Conservation (phyloP, 2,797 vertebrate genomes). For the Mastacembelus armatus region DNA sequence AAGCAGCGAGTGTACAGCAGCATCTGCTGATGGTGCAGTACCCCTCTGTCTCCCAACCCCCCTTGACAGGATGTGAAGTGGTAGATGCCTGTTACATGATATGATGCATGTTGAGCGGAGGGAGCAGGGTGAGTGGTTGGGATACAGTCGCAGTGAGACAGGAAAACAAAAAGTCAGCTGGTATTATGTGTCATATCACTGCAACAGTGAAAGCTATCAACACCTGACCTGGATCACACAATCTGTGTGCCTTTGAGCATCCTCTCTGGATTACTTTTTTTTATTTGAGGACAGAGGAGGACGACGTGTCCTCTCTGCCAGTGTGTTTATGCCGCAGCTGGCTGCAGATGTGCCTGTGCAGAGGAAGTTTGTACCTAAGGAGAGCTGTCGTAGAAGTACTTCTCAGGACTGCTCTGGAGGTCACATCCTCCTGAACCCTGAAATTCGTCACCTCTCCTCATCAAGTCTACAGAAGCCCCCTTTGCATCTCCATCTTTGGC, state of each 20-base stretch:
- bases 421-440: slow-evolving; percentile 33
- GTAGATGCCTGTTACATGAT: slow-evolving; percentile 93
- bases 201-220: slow-evolving; percentile 58
- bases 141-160: slow-evolving; percentile 65
- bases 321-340: slow-evolving; percentile 78
- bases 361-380: slow-evolving; percentile 64
- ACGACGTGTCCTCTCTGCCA: slow-evolving; percentile 70
- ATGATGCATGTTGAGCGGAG: slow-evolving; percentile 84
- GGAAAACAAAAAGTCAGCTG: slow-evolving; percentile 67
- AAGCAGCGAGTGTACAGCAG: slow-evolving; percentile 53
- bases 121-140: slow-evolving; percentile 78
- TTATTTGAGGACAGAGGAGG: slow-evolving; percentile 72
- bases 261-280: slow-evolving; percentile 67
- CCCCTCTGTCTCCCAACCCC: slow-evolving; percentile 61
- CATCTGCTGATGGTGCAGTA: slow-evolving; percentile 76
- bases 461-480: slow-evolving; percentile 58
- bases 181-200: slow-evolving; percentile 59
- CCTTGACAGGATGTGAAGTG: slow-evolving; percentile 81
- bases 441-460: slow-evolving; percentile 54
- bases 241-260: slow-evolving; percentile 41
- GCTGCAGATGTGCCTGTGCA: slow-evolving; percentile 76
- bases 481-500: slow-evolving; percentile 61
- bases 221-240: slow-evolving; percentile 69
- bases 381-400: slow-evolving; percentile 41
- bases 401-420: slow-evolving; percentile 50